phyloP scores from a whole-genome alignment of 2,113 vertebrate genomes.

The Sapajus apella region DNA sequence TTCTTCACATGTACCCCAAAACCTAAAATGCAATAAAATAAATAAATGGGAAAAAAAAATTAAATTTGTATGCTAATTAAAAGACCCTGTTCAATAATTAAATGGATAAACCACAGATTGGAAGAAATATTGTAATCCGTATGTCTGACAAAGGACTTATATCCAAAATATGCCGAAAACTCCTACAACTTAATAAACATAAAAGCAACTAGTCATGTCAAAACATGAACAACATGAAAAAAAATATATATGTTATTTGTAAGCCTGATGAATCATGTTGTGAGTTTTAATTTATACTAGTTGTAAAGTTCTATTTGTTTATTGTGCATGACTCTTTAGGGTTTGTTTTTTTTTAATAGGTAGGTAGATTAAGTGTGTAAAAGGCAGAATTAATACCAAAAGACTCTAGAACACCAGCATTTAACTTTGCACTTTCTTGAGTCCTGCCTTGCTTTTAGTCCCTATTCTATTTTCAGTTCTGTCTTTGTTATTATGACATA shows the following conservation, averaged over 20 bases:
- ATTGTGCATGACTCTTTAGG: not conserved
- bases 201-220: not conserved
- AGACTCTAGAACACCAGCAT: not conserved
- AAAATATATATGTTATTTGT: no score
- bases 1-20: no score
- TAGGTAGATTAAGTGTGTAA: not conserved
- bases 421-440: not conserved
- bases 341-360: not conserved
- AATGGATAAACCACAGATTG: not conserved
- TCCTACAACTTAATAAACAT: not conserved
- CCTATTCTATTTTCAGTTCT: constrained; percentile 21
- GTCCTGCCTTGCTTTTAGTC: not conserved
- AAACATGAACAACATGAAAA: not conserved
- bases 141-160: not conserved
- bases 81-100: not conserved
- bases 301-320: not conserved
- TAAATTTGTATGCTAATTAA: not conserved
- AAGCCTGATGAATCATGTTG: not conserved
- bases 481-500: constrained; percentile 49
- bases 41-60: no score
- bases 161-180: not conserved
- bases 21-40: no score
- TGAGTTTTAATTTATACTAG: not conserved
- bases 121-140: not conserved
- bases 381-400: not conserved